Conservation (phyloP, 30 jellyfish, hydroid and myxozoan species). For the Chrysaora quinquecirrha region DNA sequence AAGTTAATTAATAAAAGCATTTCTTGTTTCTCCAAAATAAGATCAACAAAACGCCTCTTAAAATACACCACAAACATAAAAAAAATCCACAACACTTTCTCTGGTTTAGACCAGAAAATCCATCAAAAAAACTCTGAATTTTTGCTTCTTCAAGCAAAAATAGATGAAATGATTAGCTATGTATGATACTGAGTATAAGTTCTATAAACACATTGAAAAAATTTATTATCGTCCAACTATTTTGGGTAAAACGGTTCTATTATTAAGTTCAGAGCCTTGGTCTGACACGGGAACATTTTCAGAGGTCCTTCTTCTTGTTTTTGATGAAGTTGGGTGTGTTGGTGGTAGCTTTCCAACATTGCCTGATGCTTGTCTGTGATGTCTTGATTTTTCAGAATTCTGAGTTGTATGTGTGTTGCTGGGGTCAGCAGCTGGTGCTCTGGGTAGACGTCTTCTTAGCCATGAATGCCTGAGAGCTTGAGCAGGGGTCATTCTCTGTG, state of each 20-base stretch:
- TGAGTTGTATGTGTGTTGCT: slow-evolving; percentile 43
- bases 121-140: no score
- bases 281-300: slow-evolving; percentile 76
- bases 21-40: no score
- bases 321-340: slow-evolving; percentile 86
- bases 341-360: slow-evolving; percentile 88
- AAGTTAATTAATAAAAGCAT: no score
- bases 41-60: no score
- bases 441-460: slow-evolving; percentile 91
- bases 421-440: slow-evolving; percentile 88
- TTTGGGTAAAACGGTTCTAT: slow-evolving; percentile 91
- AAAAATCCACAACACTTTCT: no score
- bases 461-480: slow-evolving; percentile 95
- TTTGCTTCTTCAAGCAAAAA: no score
- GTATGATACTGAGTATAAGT: no score
- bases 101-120: no score
- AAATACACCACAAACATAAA: no score
- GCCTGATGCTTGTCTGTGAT: slow-evolving; percentile 90
- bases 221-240: slow-evolving; percentile 85
- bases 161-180: no score
- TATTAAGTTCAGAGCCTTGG: slow-evolving; percentile 78
- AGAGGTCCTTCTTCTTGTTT: slow-evolving; percentile 86
- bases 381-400: slow-evolving; percentile 73
- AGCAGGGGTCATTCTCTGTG: slow-evolving; percentile 92
- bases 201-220: no score